phyloP scores from a whole-genome alignment of 2,113 vertebrate species.

The Cephalopterus ornatus region DNA sequence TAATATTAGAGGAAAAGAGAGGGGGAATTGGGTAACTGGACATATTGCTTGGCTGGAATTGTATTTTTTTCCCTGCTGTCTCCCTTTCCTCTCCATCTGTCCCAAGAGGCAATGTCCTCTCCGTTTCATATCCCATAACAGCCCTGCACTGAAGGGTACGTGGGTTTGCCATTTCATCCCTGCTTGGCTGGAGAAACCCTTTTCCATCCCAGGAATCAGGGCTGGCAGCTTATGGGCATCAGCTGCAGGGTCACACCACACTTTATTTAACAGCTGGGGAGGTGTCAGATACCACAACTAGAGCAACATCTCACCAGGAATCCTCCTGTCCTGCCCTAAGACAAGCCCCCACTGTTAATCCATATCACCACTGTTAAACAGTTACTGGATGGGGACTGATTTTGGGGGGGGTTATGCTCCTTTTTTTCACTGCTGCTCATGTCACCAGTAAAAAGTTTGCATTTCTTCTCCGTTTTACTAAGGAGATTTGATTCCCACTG shows the following conservation, averaged over 20 bases:
- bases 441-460: not conserved
- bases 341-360: not conserved
- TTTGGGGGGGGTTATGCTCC: not conserved
- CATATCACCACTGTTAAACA: rapidly evolving
- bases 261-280: not conserved
- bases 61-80: not conserved
- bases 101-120: not conserved
- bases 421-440: not conserved
- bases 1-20: not conserved
- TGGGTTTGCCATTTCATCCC: not conserved
- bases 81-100: conserved; percentile 41
- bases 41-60: conserved; percentile 14
- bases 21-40: not conserved
- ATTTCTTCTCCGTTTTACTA: not conserved
- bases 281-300: not conserved
- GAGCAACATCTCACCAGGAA: not conserved
- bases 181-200: not conserved
- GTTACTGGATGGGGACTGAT: not conserved
- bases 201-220: rapidly evolving
- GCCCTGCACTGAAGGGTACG: not conserved
- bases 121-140: not conserved
- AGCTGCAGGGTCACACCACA: rapidly evolving
- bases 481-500: not conserved
- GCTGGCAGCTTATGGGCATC: not conserved
- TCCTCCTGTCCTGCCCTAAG: not conserved